phyloP scores from a whole-genome alignment of 2,888 invertebrate genomes.

The Phortica magna region DNA sequence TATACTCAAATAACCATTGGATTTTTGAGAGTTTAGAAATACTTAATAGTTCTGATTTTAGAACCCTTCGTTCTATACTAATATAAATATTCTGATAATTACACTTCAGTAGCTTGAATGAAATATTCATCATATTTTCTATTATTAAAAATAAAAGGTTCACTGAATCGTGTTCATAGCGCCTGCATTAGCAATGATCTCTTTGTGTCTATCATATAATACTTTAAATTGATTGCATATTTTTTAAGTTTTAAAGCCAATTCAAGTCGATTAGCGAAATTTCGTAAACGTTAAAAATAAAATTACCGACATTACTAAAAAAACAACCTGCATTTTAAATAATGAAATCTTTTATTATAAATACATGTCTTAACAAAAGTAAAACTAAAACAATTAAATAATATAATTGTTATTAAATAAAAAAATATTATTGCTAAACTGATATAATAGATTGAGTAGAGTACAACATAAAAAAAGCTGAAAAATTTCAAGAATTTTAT shows the following conservation, averaged over 20 bases:
- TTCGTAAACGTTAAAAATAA: background rate
- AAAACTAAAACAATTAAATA: background rate
- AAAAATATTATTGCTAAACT: constrained; percentile 9
- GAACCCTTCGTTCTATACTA: no score
- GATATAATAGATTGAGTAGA: constrained; percentile 46
- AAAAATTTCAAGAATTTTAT: background rate
- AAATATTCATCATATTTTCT: no score
- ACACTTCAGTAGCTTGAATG: no score
- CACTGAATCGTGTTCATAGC: background rate
- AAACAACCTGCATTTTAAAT: background rate
- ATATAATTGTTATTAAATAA: no score
- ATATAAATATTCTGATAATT: no score
- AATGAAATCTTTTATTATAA: background rate
- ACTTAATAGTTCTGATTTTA: no score
- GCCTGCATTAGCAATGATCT: background rate
- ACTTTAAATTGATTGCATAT: background rate
- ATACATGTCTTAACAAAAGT: background rate
- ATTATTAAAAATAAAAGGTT: no score
- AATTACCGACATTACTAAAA: background rate
- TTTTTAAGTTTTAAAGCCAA: background rate
- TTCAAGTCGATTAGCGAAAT: background rate
- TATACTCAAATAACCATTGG: no score
- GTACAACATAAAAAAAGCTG: constrained; percentile 4
- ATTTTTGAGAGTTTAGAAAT: no score
- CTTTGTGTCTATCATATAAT: background rate